Conservation (phyloP, 2,888 invertebrate species). For the Acanthosepion lycidas region DNA sequence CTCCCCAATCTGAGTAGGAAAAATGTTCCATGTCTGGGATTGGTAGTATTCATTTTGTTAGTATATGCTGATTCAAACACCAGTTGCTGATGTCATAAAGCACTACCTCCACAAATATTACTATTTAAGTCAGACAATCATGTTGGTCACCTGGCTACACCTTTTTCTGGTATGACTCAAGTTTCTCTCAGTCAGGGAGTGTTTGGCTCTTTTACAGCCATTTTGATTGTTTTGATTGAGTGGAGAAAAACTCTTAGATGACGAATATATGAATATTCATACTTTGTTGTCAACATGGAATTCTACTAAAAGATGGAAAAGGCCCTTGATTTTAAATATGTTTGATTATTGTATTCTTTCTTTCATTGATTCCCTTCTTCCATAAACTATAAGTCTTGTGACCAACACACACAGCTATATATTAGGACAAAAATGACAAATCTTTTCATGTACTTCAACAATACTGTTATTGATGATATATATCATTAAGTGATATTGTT, state of each 20-base stretch:
- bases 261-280: background rate
- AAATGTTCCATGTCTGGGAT: background rate
- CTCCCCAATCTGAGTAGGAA: background rate
- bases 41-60: background rate
- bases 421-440: too few species aligned
- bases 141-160: background rate
- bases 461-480: too few species aligned
- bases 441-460: too few species aligned
- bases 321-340: background rate
- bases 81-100: background rate
- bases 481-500: too few species aligned
- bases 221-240: background rate
- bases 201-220: slow-evolving; percentile 14
- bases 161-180: background rate
- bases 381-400: too few species aligned
- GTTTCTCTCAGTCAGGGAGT: background rate
- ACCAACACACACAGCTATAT: too few species aligned
- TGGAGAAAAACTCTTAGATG: background rate
- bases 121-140: background rate
- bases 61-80: background rate
- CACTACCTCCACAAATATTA: background rate
- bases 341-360: background rate
- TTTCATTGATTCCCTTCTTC: background rate
- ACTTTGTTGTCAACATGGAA: background rate
- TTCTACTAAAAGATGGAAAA: background rate